Conservation (phyloP, 2,888 invertebrate genomes). For the Dioctria rufipes region DNA sequence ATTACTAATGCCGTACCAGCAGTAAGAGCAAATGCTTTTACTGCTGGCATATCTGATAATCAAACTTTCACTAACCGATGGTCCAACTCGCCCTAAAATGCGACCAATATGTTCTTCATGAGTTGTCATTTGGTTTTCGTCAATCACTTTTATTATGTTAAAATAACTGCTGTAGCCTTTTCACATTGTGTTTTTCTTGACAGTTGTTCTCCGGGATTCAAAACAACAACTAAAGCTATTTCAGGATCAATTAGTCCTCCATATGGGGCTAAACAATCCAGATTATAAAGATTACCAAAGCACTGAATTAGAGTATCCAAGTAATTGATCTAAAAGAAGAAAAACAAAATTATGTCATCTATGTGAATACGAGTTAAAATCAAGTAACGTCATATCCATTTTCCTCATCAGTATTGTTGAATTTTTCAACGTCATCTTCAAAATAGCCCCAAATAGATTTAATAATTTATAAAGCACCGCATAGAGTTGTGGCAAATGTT, state of each 20-base stretch:
- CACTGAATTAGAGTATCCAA: conserved; percentile 83
- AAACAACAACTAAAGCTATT: conserved; percentile 92
- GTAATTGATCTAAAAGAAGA: too few species aligned
- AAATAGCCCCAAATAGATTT: conserved; percentile 95
- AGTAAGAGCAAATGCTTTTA: conserved; percentile 95
- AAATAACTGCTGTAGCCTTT: conserved; percentile 87
- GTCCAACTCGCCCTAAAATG: conserved; percentile 93
- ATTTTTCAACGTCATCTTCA: conserved; percentile 78
- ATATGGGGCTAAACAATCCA: conserved; percentile 85
- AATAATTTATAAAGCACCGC: too few species aligned
- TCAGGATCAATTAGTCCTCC: conserved; percentile 96
- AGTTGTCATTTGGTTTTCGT: conserved; percentile 81
- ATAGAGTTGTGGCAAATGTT: too few species aligned
- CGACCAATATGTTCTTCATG: conserved; percentile 91
- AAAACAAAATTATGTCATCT: too few species aligned
- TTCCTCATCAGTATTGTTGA: conserved; percentile 72
- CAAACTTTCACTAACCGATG: conserved; percentile 95
- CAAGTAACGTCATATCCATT: conserved; percentile 65
- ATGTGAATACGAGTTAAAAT: too few species aligned
- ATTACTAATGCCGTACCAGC: conserved; percentile 95
- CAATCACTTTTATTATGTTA: conserved; percentile 91
- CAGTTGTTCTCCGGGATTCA: conserved; percentile 78
- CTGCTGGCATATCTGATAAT: conserved; percentile 97
- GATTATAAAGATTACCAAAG: conserved; percentile 78
- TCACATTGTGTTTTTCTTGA: conserved; percentile 79